These are phyloP conservation scores for Colaptes auratus DNA, from an alignment of 2,113 vertebrate species.

Conservation along the genomic window DNA sequence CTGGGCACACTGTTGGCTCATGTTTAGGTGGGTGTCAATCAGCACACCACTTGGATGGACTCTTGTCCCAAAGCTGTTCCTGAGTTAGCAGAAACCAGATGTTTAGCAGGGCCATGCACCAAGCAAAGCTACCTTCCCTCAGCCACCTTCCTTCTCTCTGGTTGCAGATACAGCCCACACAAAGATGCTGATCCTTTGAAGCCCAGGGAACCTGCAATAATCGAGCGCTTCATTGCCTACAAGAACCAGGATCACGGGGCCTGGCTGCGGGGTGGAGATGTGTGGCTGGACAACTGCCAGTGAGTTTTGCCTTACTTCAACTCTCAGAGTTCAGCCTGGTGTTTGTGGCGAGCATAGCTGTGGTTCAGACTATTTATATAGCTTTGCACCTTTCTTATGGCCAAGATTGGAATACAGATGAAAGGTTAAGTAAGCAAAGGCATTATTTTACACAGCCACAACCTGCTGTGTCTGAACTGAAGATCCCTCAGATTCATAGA, in stretches of 20 bases:
- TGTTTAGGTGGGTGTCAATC: no score
- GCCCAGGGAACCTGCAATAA: slow-evolving; percentile 91
- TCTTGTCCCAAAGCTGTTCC: not conserved
- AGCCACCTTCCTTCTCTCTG: not conserved
- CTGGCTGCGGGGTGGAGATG: slow-evolving; percentile 96
- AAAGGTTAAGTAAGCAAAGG: not conserved
- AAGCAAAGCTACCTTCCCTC: not conserved
- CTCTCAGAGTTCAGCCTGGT: slow-evolving; percentile 30
- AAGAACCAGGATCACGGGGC: slow-evolving; percentile 98
- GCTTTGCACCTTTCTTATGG: not conserved
- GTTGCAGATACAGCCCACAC: slow-evolving; percentile 90
- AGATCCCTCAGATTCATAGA: not conserved
- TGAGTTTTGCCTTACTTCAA: slow-evolving; percentile 79
- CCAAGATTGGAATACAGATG: not conserved
- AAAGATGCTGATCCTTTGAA: slow-evolving; percentile 93
- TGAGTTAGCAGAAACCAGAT: not conserved
- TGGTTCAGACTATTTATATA: slow-evolving; percentile 40
- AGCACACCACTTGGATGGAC: not conserved
- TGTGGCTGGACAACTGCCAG: slow-evolving; percentile 97
- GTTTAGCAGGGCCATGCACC: rapidly evolving
- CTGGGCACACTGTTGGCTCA: no score
- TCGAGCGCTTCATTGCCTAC: slow-evolving; percentile 89
- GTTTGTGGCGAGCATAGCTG: slow-evolving; percentile 45
- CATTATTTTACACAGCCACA: slow-evolving; percentile 35
- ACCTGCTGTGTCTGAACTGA: not conserved